These are phyloP conservation scores for Chaetodon trifasciatus DNA, from an alignment of 2,797 vertebrate species.

Conservation along the genomic window DNA sequence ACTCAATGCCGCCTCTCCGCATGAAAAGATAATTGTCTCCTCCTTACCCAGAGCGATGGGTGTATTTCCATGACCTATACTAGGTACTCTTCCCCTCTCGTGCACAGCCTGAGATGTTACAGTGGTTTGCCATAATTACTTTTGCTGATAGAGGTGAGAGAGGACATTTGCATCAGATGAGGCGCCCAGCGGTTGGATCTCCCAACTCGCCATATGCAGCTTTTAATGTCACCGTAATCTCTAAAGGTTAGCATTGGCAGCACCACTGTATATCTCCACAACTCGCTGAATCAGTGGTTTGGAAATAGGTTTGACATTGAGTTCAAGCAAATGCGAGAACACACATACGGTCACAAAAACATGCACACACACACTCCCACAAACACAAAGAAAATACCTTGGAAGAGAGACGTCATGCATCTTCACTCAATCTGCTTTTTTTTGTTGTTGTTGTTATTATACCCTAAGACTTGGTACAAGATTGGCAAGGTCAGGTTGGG, in stretches of 20 bases:
- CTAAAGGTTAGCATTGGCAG: conserved; percentile 76
- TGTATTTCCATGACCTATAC: conserved; percentile 83
- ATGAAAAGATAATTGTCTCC: conserved; percentile 80
- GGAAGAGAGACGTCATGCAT: conserved; percentile 25
- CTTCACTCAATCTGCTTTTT: not conserved
- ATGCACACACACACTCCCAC: not conserved
- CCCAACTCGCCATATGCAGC: conserved; percentile 64
- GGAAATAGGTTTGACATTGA: conserved; percentile 80
- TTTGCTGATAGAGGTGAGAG: conserved; percentile 86
- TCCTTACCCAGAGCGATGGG: conserved; percentile 69
- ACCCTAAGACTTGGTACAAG: conserved; percentile 14
- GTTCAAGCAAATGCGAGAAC: conserved; percentile 45
- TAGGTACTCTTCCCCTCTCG: conserved; percentile 65
- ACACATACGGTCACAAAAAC: conserved; percentile 1
- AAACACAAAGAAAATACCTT: conserved; percentile 21
- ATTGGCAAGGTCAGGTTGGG: conserved; percentile 35
- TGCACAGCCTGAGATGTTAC: conserved; percentile 72
- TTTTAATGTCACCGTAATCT: conserved; percentile 85
- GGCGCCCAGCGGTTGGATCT: conserved; percentile 51
- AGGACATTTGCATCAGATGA: conserved; percentile 83
- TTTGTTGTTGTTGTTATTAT: not conserved
- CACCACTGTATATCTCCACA: conserved; percentile 63
- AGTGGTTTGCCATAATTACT: conserved; percentile 85
- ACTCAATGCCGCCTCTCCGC: conserved; percentile 52
- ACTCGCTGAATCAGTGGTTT: conserved; percentile 78